Conservation (phyloP, 2,888 invertebrate species). For the Helleia helle region DNA sequence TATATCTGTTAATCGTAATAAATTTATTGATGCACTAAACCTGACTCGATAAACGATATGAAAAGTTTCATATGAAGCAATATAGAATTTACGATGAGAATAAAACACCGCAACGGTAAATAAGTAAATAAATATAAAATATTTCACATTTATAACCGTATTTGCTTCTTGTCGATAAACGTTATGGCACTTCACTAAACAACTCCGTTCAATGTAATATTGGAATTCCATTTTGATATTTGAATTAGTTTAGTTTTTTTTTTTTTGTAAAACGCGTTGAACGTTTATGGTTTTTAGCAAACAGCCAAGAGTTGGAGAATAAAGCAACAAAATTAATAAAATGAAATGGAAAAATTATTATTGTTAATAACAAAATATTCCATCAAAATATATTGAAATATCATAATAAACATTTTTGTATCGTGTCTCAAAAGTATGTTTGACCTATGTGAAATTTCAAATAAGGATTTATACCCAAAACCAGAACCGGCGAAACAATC, state of each 20-base stretch:
- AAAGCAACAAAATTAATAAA: too few species aligned
- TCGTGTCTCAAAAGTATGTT: too few species aligned
- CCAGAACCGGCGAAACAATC: too few species aligned
- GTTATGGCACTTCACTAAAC: not conserved
- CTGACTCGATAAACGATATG: slow-evolving; percentile 10
- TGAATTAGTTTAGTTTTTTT: not conserved
- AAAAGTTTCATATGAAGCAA: slow-evolving; percentile 8
- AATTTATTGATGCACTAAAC: slow-evolving; percentile 9
- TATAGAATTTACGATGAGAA: slow-evolving; percentile 3
- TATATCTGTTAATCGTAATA: slow-evolving; percentile 6
- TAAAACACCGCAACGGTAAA: slow-evolving; percentile 7
- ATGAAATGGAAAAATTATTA: too few species aligned
- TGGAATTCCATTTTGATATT: not conserved
- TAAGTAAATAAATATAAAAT: slow-evolving; percentile 8
- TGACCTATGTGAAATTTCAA: too few species aligned
- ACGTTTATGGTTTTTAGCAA: too few species aligned
- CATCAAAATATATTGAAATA: too few species aligned
- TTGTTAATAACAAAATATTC: too few species aligned
- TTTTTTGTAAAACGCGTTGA: too few species aligned
- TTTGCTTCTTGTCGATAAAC: slow-evolving; percentile 5
- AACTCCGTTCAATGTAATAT: not conserved
- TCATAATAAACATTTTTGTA: too few species aligned
- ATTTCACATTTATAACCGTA: slow-evolving; percentile 11
- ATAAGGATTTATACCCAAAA: too few species aligned
- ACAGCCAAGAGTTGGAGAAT: too few species aligned